Conservation (phyloP, 2,888 invertebrate genomes). For the Toxonevra muliebris region DNA sequence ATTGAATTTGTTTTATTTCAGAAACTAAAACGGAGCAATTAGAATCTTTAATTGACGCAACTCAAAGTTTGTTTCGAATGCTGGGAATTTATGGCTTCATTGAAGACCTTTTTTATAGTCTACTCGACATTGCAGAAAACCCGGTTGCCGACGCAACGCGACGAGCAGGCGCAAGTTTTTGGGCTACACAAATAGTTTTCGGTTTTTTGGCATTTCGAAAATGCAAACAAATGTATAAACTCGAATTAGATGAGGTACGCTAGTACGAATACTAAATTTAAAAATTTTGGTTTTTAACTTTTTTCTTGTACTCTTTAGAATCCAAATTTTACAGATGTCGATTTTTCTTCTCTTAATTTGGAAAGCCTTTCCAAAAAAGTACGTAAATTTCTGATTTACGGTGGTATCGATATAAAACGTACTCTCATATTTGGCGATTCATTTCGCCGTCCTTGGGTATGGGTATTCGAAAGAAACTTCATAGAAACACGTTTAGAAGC, state of each 20-base stretch:
- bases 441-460: constrained; percentile 52
- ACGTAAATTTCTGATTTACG: constrained; percentile 48
- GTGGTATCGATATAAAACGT: constrained; percentile 50
- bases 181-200: constrained; percentile 56
- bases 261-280: not conserved
- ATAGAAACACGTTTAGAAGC: constrained; percentile 47
- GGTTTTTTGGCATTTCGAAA: constrained; percentile 56
- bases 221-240: constrained; percentile 58
- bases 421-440: constrained; percentile 59
- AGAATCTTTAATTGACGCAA: constrained; percentile 47
- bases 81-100: constrained; percentile 57
- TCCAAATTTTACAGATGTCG: constrained; percentile 43
- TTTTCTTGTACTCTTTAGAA: constrained; percentile 45
- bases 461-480: constrained; percentile 54
- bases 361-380: constrained; percentile 50
- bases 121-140: constrained; percentile 57
- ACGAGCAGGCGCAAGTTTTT: constrained; percentile 58
- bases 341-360: constrained; percentile 50
- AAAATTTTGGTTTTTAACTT: too few species aligned
- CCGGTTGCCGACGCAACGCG: constrained; percentile 37
- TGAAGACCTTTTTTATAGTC: constrained; percentile 54
- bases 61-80: constrained; percentile 55
- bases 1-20: constrained; percentile 22
- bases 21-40: constrained; percentile 41
- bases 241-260: constrained; percentile 55